Base-by-base conservation (phyloP, 1,140 invertebrate species). In the Lycorma delicatula region DNA sequence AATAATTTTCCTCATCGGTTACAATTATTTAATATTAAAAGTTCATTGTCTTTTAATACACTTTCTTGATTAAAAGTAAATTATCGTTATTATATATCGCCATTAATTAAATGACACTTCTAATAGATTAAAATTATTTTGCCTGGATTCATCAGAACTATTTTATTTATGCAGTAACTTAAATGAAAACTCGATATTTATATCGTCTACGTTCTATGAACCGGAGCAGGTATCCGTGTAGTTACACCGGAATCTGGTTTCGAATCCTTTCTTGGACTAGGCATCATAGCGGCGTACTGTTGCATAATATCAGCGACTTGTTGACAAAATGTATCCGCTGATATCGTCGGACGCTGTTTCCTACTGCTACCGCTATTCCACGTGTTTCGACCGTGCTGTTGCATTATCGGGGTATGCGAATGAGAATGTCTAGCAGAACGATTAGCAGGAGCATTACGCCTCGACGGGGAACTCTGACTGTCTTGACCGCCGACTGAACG, bases 311-410 rank as follows among this genome's bases (percentile, higher is more conserved):
- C 60, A 16, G 63, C 60, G 47, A 73, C 72, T 22, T 76, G 78
- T 48, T 80, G 79, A 9, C 74, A 77, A 64, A 86, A 88, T 0
- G 84, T 87, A 16, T 88, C 85, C 2, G 77, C 68, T 31, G 75
- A 78, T n/a, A 87, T 70, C 1, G 76, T 75, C 0, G 84, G 78
- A 28, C 85, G 75, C 13, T 81, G 72, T 74, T 72, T 25, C 61
- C 67, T 64, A 59, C 72, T 20, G 64, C 0, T 71, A 28, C 56
- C 34, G 5, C 38, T 84, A 60, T 80, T 83, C 85, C 85, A 87
- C 0, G 85, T 86, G 58, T 84, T 77, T 56, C 66, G 73, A 67
- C 59, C 74, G 27, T 67, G 74, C 79, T 0, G 70, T 72, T 0
- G 75, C 68, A 22, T 74, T 72, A 1, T 76, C 75, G 1, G 75